Percentiles rank a stretch among this genome's conserved stretches.
These are phyloP conservation scores for Lepus americanus DNA, from an alignment of 2,113 vertebrate genomes.

Conservation along the genomic window DNA sequence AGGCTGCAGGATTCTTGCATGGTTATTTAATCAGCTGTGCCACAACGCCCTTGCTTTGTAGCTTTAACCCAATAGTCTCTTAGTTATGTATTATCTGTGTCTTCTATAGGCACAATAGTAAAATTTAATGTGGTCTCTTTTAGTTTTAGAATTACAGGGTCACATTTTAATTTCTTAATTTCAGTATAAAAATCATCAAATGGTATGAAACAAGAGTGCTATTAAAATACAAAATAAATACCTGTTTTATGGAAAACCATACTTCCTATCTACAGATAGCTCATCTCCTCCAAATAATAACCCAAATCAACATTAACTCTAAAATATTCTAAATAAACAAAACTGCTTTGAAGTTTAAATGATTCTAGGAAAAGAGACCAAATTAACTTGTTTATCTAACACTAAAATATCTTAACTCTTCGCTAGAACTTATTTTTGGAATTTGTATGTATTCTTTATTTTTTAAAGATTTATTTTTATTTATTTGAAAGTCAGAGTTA, in stretches of 20 bases:
- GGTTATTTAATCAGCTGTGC: too few species aligned
- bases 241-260: conserved; percentile 89
- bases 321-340: conserved; percentile 88
- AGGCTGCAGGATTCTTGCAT: too few species aligned
- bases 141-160: conserved; percentile 90
- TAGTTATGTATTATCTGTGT: not conserved
- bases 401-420: conserved; percentile 77
- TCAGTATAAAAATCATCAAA: conserved; percentile 91
- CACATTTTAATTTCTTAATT: conserved; percentile 95
- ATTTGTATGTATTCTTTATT: conserved; percentile 51
- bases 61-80: not conserved
- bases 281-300: conserved; percentile 87
- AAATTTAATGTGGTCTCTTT: conserved; percentile 24
- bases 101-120: not conserved
- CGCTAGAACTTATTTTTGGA: conserved; percentile 70
- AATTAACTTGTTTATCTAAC: conserved; percentile 78
- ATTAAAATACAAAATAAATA: conserved; percentile 93
- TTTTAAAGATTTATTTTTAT: too few species aligned
- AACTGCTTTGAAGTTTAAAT: conserved; percentile 85
- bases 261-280: conserved; percentile 89
- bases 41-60: not conserved
- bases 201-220: conserved; percentile 92
- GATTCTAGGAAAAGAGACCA: conserved; percentile 86
- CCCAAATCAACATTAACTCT: conserved; percentile 88
- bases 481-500: too few species aligned